Evolutionary conservation across 2,113 vertebrate species (phyloP), one percentile per base, ranked within the genome.

Genomic region (Limnothrissa miodon): DNA sequence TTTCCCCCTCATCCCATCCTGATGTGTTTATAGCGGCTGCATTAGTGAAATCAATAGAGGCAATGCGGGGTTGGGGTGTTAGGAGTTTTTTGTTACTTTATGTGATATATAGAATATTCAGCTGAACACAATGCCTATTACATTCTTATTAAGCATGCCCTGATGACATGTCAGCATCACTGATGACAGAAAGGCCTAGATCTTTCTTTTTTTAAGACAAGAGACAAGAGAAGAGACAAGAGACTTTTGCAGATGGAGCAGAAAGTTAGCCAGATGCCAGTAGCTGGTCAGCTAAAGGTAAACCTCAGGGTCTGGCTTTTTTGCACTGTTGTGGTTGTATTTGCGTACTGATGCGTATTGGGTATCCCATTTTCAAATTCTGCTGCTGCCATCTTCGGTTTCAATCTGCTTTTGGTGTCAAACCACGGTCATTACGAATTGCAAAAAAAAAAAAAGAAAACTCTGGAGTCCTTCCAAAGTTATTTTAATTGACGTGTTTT

Each of bases 371-470:
- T 74, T 17, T 2, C 13, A 15, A 17, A 4, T 19, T 4, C 25
- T 5, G n/a, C n/a, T n/a, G n/a, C 59, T 10, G 9, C 66, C 66
- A 33, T 33, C 66, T 36, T 29, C 25, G 3, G 17, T 29, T 0
- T 13, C 66, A 74, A 11, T 4, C 66, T 23, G 5, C 7, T 4
- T 56, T 21, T 23, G 66, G 66, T 33, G 29, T 17, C 13, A 19
- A 13, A 36, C 1, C 1, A 66, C 83, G 83, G 83, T 85, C 87
- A 86, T 15, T 15, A 15, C 66, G 33, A 33, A 74, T 74, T 17
- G 25, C 0, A 8, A 1, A 15, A n/a, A n/a, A n/a, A n/a, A n/a
- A n/a, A n/a, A n/a, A n/a, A n/a, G n/a, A n/a, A n/a, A 33, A 74
- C 13, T 33, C 66, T 74, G 66, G 66, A 74, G 66, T 10, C 66